Evolutionary conservation across 1,140 invertebrate species (phyloP).

Genomic region (Goniozus legneri): DNA sequence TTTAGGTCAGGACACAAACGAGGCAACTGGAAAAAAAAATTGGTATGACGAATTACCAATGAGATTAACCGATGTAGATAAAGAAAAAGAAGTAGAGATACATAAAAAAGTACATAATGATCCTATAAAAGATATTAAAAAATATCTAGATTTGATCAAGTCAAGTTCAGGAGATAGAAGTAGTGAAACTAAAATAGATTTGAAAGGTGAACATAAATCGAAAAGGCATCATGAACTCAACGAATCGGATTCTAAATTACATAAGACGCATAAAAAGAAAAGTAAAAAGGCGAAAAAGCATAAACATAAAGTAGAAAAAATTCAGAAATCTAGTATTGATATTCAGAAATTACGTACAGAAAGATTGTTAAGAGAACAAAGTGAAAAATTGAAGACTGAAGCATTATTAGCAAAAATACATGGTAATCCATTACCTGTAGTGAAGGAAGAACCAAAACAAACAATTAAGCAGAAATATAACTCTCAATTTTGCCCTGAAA

Average conservation of each 20-base stretch:
- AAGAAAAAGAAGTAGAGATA: slow-evolving; percentile 56
- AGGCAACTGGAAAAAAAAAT: slow-evolving; percentile 73
- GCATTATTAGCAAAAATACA: slow-evolving; percentile 65
- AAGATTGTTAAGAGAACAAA: slow-evolving; percentile 73
- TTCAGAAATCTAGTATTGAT: slow-evolving; percentile 44
- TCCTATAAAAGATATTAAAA: slow-evolving; percentile 71
- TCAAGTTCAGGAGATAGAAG: slow-evolving; percentile 19
- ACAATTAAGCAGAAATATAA: slow-evolving; percentile 75
- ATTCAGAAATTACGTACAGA: slow-evolving; percentile 76
- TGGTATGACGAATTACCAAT: slow-evolving; percentile 77
- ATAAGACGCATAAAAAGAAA: slow-evolving; percentile 50
- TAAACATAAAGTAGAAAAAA: slow-evolving; percentile 33
- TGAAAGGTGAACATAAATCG: slow-evolving; percentile 12
- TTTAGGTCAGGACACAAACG: slow-evolving; percentile 89
- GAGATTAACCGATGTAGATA: slow-evolving; percentile 35
- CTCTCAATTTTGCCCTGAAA: slow-evolving; percentile 88
- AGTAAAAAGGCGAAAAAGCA: slow-evolving; percentile 44
- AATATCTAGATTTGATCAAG: slow-evolving; percentile 50
- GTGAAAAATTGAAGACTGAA: slow-evolving; percentile 71
- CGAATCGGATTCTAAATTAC: slow-evolving; percentile 30
- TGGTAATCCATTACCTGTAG: slow-evolving; percentile 46
- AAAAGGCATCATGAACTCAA: slow-evolving; percentile 23
- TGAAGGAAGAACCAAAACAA: slow-evolving; percentile 30
- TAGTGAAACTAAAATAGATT: not conserved
- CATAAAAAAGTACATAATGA: slow-evolving; percentile 66